Percentiles rank a stretch among this genome's conserved stretches.
Conservation (phyloP, 2,113 vertebrate species). For the Phalacrocorax aristotelis region DNA sequence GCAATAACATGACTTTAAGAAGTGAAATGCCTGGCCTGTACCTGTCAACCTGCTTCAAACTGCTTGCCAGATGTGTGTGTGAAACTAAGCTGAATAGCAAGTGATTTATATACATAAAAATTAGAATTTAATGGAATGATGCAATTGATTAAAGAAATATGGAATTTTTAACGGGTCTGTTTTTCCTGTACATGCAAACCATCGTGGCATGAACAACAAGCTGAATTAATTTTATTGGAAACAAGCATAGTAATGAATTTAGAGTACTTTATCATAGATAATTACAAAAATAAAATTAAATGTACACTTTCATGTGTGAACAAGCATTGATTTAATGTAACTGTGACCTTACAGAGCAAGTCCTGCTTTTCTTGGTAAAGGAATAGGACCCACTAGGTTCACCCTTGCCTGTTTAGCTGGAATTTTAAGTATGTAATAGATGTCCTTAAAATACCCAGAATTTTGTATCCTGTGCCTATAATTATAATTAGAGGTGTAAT, state of each 20-base stretch:
- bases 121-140: not conserved
- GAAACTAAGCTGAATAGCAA: not conserved
- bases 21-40: not conserved
- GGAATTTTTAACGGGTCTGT: not conserved
- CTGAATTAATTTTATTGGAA: not conserved
- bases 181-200: not conserved
- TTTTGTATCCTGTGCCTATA: not conserved
- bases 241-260: not conserved
- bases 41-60: not conserved
- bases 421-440: not conserved
- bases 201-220: not conserved
- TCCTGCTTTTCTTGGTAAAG: not conserved
- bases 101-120: not conserved
- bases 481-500: not conserved
- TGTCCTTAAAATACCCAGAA: not conserved
- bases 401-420: not conserved
- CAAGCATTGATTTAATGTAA: not conserved
- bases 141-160: not conserved
- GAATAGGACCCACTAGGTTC: not conserved
- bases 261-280: not conserved
- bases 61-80: not conserved
- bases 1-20: conserved; percentile 15
- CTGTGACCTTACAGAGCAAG: not conserved
- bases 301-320: not conserved
- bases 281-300: not conserved